Evolutionary conservation across 2,113 vertebrate genomes (phyloP).

Genomic region (Leucoraja erinaceus): DNA sequence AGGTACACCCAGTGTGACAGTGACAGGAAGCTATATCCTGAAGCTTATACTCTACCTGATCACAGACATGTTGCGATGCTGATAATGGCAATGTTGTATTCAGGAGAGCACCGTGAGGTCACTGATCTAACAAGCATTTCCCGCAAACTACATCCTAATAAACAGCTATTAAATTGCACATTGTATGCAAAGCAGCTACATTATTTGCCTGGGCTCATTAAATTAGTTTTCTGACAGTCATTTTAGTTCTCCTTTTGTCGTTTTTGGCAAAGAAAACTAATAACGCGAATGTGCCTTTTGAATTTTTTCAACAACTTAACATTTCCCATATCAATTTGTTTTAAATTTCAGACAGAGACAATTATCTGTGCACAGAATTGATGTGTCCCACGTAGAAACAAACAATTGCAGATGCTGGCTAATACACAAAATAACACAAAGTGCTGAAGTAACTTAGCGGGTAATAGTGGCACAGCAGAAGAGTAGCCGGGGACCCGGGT

Average conservation of each 20-base stretch:
- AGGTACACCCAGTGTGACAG: not conserved
- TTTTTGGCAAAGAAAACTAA: not conserved
- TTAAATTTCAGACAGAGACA: not conserved
- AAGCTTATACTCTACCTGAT: not conserved
- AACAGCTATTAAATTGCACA: not conserved
- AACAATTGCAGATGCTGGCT: too few species aligned
- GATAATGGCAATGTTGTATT: not conserved
- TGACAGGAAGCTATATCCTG: not conserved
- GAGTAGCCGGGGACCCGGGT: too few species aligned
- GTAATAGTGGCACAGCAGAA: too few species aligned
- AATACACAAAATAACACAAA: too few species aligned
- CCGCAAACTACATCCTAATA: not conserved
- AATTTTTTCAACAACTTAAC: not conserved
- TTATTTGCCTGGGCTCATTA: not conserved
- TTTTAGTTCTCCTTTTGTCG: not conserved
- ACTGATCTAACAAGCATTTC: not conserved
- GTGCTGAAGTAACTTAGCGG: too few species aligned
- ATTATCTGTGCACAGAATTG: not conserved
- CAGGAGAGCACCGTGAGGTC: not conserved
- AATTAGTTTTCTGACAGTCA: not conserved
- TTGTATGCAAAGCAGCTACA: not conserved
- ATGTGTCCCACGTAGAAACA: not conserved
- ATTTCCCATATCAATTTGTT: not conserved
- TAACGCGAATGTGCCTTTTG: not conserved
- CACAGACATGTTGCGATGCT: not conserved